Percentiles rank a stretch among this genome's conserved stretches.
phyloP scores from a whole-genome alignment of 2,888 invertebrate species.

The Xiphydria camelus region DNA sequence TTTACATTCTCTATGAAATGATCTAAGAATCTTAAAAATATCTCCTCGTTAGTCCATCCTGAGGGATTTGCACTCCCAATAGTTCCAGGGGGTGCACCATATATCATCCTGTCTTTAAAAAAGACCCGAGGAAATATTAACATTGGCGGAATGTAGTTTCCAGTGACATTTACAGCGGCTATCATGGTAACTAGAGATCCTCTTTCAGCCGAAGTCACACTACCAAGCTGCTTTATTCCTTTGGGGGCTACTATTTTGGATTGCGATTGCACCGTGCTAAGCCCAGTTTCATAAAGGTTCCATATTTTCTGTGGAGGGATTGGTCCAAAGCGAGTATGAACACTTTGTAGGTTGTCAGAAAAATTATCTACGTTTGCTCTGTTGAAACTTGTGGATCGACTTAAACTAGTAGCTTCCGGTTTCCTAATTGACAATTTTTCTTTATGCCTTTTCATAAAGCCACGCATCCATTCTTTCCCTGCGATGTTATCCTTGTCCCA shows the following conservation, averaged over 20 bases:
- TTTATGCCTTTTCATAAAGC: conserved; percentile 35
- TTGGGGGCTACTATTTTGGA: conserved; percentile 41
- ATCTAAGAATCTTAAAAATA: conserved; percentile 37
- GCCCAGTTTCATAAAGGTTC: conserved; percentile 51
- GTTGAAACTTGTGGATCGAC: conserved; percentile 37
- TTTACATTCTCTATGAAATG: conserved; percentile 38
- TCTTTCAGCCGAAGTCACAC: conserved; percentile 22
- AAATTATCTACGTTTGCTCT: no score
- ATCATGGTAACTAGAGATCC: conserved; percentile 39
- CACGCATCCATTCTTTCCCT: conserved; percentile 41
- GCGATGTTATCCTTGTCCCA: conserved; percentile 33
- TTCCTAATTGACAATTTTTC: conserved; percentile 31
- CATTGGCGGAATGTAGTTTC: conserved; percentile 32
- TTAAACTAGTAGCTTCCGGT: conserved; percentile 38
- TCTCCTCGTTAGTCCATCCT: conserved; percentile 42
- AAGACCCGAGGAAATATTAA: conserved; percentile 39
- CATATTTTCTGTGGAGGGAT: conserved; percentile 46
- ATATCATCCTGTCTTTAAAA: conserved; percentile 28
- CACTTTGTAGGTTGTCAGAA: conserved; percentile 27
- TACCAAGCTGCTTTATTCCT: conserved; percentile 17
- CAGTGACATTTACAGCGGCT: conserved; percentile 25
- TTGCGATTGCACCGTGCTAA: conserved; percentile 51
- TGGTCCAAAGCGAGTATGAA: conserved; percentile 32
- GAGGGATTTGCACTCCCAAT: conserved; percentile 43
- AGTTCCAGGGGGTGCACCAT: conserved; percentile 36